phyloP scores from a whole-genome alignment of 2,888 invertebrate species.

The Nezara viridula region DNA sequence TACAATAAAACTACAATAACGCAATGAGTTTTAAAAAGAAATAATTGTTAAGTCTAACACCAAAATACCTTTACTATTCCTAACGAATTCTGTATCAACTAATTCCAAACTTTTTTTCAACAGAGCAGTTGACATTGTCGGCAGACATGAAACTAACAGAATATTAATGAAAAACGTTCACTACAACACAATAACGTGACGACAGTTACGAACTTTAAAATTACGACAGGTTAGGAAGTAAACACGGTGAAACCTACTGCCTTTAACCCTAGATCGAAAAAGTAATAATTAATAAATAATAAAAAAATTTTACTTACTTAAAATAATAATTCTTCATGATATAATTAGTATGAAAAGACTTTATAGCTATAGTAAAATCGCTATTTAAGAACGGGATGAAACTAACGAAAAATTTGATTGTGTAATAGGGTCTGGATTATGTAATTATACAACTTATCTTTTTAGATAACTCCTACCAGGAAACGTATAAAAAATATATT shows the following conservation, averaged over 20 bases:
- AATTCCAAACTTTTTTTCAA: conserved; percentile 64
- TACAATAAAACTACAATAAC: not conserved
- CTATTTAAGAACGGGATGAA: not conserved
- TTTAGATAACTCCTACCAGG: not conserved
- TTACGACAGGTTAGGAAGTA: not conserved
- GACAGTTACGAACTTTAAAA: not conserved
- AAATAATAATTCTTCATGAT: not conserved
- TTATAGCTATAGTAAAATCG: not conserved
- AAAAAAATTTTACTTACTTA: conserved; percentile 3
- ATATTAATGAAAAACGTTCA: not conserved
- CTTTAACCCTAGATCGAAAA: not conserved
- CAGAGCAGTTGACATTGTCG: conserved; percentile 62
- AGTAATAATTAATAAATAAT: not conserved
- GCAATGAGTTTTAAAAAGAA: not conserved
- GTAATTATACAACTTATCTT: not conserved
- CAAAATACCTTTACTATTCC: conserved; percentile 34
- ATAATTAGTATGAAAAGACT: not conserved
- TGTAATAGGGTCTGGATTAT: not conserved
- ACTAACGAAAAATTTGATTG: not conserved
- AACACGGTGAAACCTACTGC: not conserved
- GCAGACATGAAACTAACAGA: not conserved
- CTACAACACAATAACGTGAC: not conserved
- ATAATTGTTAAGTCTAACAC: not conserved
- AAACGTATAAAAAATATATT: not conserved
- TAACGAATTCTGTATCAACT: conserved; percentile 61